Conservation (phyloP, 2,888 invertebrate genomes). For the Rhopalosiphum nymphaeae region DNA sequence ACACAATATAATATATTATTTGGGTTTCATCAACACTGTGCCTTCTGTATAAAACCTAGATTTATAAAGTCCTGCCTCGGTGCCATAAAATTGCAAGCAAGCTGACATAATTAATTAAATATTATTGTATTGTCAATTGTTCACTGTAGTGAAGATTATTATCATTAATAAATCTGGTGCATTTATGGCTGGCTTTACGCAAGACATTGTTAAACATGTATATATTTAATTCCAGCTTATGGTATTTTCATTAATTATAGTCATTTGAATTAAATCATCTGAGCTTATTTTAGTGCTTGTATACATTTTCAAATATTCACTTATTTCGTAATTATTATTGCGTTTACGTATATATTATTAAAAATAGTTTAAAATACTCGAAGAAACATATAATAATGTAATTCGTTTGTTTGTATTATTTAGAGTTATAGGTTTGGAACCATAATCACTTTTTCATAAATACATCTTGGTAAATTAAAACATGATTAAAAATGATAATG, state of each 20-base stretch:
- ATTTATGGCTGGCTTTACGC: background rate
- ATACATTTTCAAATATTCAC: background rate
- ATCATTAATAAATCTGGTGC: slow-evolving; percentile 1
- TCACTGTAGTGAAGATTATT: background rate
- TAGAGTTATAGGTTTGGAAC: background rate
- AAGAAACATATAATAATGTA: background rate
- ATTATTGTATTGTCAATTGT: background rate
- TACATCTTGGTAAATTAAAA: background rate
- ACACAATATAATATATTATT: background rate
- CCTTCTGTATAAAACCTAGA: slow-evolving; percentile 1
- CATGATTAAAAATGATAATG: background rate
- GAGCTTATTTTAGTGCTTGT: background rate
- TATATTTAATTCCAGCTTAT: background rate
- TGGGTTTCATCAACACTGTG: background rate
- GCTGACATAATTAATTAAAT: slow-evolving; percentile 21
- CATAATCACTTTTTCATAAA: background rate
- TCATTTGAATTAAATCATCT: background rate
- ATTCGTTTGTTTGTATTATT: background rate
- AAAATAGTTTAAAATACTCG: background rate
- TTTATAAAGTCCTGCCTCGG: background rate
- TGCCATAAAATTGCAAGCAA: background rate
- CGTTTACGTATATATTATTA: background rate
- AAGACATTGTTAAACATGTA: background rate
- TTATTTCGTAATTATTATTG: background rate
- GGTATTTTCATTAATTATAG: background rate